Evolutionary conservation across 2,113 vertebrate species (phyloP).

Genomic region (Tor tambroides): DNA sequence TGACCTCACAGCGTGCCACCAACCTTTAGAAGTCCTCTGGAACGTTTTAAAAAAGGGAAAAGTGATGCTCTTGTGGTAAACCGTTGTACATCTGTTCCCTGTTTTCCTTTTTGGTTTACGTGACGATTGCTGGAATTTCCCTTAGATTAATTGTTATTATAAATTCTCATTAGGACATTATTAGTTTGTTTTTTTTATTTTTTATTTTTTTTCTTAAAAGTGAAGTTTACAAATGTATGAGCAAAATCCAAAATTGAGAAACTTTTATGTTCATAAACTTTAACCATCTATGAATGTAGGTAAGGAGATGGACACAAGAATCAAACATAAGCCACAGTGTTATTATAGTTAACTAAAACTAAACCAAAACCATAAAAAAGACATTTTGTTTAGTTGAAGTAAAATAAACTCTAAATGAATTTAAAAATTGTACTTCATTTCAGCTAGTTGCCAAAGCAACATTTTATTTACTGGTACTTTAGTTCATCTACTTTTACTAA

Average conservation of each 20-base stretch:
- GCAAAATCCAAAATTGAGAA: background rate
- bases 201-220: too few species aligned
- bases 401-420: too few species aligned
- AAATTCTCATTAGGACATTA: background rate
- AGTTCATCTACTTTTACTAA: background rate
- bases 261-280: background rate
- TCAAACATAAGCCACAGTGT: background rate
- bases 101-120: background rate
- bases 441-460: background rate
- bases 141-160: background rate
- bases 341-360: background rate
- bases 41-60: constrained; percentile 43
- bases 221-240: background rate
- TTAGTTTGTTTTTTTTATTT: background rate
- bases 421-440: background rate
- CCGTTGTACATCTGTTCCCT: background rate
- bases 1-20: constrained; percentile 54
- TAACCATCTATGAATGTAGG: background rate
- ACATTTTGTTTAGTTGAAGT: background rate
- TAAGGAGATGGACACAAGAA: background rate
- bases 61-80: constrained; percentile 42
- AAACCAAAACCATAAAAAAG: background rate
- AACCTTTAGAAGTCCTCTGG: constrained; percentile 47
- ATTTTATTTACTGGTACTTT: background rate
- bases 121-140: background rate